These are phyloP conservation scores for Decapterus maruadsi DNA, from an alignment of 2,797 vertebrate species.

Conservation along the genomic window DNA sequence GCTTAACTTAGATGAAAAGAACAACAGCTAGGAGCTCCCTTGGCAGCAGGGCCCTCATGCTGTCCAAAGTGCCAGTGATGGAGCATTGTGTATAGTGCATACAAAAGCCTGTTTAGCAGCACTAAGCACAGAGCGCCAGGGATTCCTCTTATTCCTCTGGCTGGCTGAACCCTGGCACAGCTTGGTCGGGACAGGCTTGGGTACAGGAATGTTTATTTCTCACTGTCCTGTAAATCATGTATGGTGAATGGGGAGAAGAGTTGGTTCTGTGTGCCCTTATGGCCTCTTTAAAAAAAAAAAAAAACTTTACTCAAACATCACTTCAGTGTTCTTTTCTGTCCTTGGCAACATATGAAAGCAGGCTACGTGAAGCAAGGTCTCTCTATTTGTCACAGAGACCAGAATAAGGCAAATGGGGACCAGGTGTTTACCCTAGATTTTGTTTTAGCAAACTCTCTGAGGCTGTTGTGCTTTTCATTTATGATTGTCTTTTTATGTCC, in stretches of 20 bases:
- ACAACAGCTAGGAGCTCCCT: conserved; percentile 84
- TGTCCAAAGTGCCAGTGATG: conserved; percentile 82
- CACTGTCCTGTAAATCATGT: conserved; percentile 41
- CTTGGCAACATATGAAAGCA: neutral
- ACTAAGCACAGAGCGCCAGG: conserved; percentile 76
- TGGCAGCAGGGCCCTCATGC: conserved; percentile 81
- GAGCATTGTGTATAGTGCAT: conserved; percentile 74
- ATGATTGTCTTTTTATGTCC: neutral
- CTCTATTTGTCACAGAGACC: neutral
- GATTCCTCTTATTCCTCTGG: conserved; percentile 66
- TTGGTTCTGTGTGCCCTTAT: neutral
- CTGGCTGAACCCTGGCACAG: conserved; percentile 61
- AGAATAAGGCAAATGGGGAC: neutral
- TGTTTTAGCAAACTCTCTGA: neutral
- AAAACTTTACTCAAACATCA: neutral
- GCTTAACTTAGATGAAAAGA: conserved; percentile 89
- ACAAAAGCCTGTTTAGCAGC: conserved; percentile 83
- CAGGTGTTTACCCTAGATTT: neutral
- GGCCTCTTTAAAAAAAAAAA: too few relatives aligned
- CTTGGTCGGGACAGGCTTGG: conserved; percentile 38
- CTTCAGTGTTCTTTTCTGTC: neutral
- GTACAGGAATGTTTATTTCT: conserved; percentile 65
- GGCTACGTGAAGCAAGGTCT: neutral
- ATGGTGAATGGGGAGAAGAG: neutral
- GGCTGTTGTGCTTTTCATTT: neutral